These are phyloP conservation scores for Emydocephalus ijimae DNA, from an alignment of 2,113 vertebrate genomes.

Conservation along the genomic window DNA sequence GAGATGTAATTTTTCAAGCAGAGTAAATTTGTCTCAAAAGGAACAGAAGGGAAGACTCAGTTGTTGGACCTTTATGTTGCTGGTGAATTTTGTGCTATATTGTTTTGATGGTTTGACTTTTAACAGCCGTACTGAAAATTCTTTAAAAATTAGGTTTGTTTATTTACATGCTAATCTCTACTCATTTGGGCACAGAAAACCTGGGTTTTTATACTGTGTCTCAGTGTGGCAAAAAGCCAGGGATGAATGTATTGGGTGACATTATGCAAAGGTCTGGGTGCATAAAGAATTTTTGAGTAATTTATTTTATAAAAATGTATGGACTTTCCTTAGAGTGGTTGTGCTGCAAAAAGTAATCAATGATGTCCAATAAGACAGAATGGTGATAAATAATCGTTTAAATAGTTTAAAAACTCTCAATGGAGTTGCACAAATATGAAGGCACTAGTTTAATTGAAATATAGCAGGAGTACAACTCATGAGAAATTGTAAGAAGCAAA, in stretches of 20 bases:
- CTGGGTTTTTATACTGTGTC: neutral
- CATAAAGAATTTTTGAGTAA: slow-evolving; percentile 39
- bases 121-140: slow-evolving; percentile 2
- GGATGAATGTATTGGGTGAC: neutral
- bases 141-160: neutral
- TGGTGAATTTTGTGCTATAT: neutral
- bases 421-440: neutral
- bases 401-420: slow-evolving; percentile 19
- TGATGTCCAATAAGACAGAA: slow-evolving; percentile 36
- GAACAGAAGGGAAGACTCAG: neutral
- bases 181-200: neutral
- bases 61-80: neutral
- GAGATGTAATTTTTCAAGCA: neutral
- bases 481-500: neutral
- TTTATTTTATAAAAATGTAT: slow-evolving; percentile 23
- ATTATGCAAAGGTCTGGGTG: slow-evolving; percentile 17
- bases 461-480: neutral
- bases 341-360: slow-evolving; percentile 33
- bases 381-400: slow-evolving; percentile 46
- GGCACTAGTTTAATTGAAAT: neutral
- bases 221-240: neutral
- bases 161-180: slow-evolving; percentile 20
- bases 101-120: slow-evolving; percentile 11
- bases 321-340: slow-evolving; percentile 32
- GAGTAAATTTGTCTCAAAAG: neutral